Evolutionary conservation across 2,113 vertebrate species (phyloP).

Genomic region (Anolis carolinensis): DNA sequence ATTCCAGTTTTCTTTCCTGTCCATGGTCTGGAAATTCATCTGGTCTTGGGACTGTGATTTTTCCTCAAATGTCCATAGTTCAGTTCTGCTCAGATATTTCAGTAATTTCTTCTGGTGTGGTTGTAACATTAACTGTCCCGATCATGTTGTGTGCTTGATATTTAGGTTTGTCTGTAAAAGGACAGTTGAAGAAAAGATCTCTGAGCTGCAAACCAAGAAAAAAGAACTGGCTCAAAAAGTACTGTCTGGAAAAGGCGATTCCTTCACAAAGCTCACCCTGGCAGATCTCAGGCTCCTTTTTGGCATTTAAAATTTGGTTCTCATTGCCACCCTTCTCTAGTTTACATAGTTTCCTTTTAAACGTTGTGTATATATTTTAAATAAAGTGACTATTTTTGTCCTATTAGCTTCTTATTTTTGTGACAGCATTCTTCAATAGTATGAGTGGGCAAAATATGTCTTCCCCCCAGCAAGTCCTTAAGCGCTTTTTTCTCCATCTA

Average conservation of each 20-base stretch:
- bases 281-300: conserved; percentile 92
- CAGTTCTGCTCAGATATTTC: conserved; percentile 1
- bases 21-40: neutral
- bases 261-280: conserved; percentile 87
- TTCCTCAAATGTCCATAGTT: no score
- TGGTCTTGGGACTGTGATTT: no score
- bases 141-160: neutral
- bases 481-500: no score
- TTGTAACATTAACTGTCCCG: neutral
- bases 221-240: conserved; percentile 92
- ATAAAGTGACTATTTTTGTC: fast-evolving
- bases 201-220: conserved; percentile 88
- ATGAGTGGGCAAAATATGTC: no score
- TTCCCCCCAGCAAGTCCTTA: no score
- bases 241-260: conserved; percentile 84
- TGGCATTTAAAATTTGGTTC: conserved; percentile 67
- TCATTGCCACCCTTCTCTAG: neutral
- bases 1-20: neutral
- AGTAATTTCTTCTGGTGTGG: neutral
- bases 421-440: neutral
- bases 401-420: neutral
- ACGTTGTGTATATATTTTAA: neutral
- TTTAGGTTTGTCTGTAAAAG: conserved; percentile 91
- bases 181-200: conserved; percentile 95
- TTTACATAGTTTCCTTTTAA: no score